Percentiles rank a stretch among this genome's conserved stretches.
Evolutionary conservation across 2,113 vertebrate species (phyloP).

Genomic region (Spilogale gracilis): DNA sequence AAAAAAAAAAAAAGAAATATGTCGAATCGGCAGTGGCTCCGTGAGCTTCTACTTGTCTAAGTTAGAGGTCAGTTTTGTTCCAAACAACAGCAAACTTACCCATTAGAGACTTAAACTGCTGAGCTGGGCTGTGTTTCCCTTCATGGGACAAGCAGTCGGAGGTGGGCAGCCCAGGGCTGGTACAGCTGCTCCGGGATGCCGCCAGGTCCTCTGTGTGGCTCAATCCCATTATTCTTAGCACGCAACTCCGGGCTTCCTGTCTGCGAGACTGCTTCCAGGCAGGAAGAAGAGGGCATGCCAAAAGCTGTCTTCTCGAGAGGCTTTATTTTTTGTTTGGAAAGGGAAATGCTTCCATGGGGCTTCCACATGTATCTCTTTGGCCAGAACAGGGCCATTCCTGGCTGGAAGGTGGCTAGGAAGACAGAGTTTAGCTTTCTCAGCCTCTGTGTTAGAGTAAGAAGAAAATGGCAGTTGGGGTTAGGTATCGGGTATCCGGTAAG

Average conservation of each 20-base stretch:
- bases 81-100: not conserved
- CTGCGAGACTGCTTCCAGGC: not conserved
- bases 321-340: conserved; percentile 12
- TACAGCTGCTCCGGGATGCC: not conserved
- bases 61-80: not conserved
- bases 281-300: conserved; percentile 14
- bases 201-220: not conserved
- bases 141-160: not conserved
- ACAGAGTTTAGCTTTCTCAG: not conserved
- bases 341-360: not conserved
- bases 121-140: not conserved
- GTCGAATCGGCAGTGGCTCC: not conserved
- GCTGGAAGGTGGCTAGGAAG: not conserved
- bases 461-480: not conserved
- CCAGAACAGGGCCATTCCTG: not conserved
- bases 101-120: not conserved
- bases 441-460: not conserved
- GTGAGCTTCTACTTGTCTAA: not conserved
- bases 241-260: not conserved
- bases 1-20: conserved; percentile 52
- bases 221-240: not conserved
- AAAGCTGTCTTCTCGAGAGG: not conserved
- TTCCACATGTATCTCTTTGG: not conserved
- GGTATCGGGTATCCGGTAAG: not conserved
- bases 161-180: not conserved